Evolutionary conservation across 92 coral and sea anemone genomes (phyloP), one percentile per base, ranked within the genome.

Genomic region (Zoanthus sansibaricus): DNA sequence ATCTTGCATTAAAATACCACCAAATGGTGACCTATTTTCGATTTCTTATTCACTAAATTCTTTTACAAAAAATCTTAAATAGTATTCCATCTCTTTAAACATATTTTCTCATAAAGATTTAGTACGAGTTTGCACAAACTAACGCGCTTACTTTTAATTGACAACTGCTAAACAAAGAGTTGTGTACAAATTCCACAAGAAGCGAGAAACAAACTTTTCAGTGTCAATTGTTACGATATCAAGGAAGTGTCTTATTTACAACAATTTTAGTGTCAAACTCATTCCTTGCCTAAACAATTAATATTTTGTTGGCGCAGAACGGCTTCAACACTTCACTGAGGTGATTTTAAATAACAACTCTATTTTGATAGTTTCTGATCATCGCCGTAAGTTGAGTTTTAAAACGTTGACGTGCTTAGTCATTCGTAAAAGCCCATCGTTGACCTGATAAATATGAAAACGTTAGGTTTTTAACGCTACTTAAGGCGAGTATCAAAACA

Each of bases 21-120:
- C 31, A 67, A 67, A 30, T n/a, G 45, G 45, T 31, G 46, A 9
- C 21, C 37, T 7, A 67, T 30, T 69, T 11, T 69, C 12, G 15
- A 21, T 69, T 62, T 15, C 69, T 20, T 62, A 13, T 14, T 62
- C 55, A 20, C 37, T 25, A 37, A 32, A 77, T 77, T 56, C 4
- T 13, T 31, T 78, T 78, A 59, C 18, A 49, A 77, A 78, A 32
- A 33, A 78, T 78, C 64, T 78, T 61, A 78, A 78, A 78, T 78
- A 78, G 71, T 33, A 45, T 59, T 58, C 33, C 17, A 58, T 59
- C 71, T 44, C 42, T 59, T 59, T 44, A 16, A 78, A 78, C 83
- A 20, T 61, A 58, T 59, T 61, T 78, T 44, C 83, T 78, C 17
- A 30, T 78, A 78, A 78, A 61, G 37, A 78, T 33, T 45, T 61